Evolutionary conservation across 2,797 vertebrate species (phyloP).

Genomic region (Lepidocolaptes lacrymiger): DNA sequence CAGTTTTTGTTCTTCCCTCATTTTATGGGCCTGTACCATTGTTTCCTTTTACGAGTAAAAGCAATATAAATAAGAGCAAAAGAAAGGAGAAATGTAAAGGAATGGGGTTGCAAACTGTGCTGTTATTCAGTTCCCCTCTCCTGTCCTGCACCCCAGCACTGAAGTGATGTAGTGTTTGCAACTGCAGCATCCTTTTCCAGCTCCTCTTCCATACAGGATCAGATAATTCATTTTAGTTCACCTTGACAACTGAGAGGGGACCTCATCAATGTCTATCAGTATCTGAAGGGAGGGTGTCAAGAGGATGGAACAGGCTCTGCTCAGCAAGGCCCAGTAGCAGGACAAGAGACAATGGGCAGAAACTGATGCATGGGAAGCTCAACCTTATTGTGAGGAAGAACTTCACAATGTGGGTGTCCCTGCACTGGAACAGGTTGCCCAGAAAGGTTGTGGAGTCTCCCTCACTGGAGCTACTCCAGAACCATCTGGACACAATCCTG

Average conservation of each 20-base stretch:
- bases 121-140: background rate
- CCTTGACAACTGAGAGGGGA: background rate
- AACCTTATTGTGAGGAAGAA: background rate
- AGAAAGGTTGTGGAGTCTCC: background rate
- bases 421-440: background rate
- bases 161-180: background rate
- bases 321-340: background rate
- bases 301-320: background rate
- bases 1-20: background rate
- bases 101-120: background rate
- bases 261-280: background rate
- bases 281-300: background rate
- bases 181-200: background rate
- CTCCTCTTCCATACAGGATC: background rate
- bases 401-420: background rate
- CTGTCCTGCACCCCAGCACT: background rate
- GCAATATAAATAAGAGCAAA: background rate
- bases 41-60: constrained; percentile 13
- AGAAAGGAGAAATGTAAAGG: background rate
- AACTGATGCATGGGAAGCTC: background rate
- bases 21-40: background rate
- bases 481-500: background rate
- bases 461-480: background rate
- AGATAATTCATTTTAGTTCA: background rate
- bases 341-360: background rate